phyloP scores from a whole-genome alignment of 2,113 vertebrate genomes.

The Bettongia penicillata region DNA sequence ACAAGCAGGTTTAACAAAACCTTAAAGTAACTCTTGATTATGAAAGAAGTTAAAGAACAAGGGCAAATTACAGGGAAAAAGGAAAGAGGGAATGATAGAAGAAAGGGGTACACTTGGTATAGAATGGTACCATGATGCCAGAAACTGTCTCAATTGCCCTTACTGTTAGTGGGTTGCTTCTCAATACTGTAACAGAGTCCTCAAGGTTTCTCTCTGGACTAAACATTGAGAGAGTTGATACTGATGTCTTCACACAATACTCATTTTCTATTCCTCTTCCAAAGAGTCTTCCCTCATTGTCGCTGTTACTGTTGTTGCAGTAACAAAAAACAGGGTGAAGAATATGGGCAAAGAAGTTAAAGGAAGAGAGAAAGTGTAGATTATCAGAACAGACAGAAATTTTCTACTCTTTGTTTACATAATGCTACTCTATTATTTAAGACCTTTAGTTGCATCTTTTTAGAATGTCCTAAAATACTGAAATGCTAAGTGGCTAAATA shows the following conservation, averaged over 20 bases:
- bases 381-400: neutral
- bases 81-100: neutral
- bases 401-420: neutral
- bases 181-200: neutral
- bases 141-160: neutral
- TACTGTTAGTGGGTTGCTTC: neutral
- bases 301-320: neutral
- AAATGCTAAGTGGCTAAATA: neutral
- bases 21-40: neutral
- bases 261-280: neutral
- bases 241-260: neutral
- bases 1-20: neutral
- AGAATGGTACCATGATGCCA: neutral
- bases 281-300: neutral
- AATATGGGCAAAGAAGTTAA: neutral
- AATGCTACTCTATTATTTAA: constrained; percentile 8
- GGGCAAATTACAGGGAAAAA: neutral
- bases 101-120: neutral
- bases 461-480: constrained; percentile 14
- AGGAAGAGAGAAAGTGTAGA: neutral
- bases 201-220: neutral
- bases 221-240: neutral
- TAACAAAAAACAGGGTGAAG: neutral
- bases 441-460: constrained; percentile 16
- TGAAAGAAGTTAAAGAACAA: neutral